Conservation (phyloP, 1,140 invertebrate genomes). For the Neoseiulus cucumeris region DNA sequence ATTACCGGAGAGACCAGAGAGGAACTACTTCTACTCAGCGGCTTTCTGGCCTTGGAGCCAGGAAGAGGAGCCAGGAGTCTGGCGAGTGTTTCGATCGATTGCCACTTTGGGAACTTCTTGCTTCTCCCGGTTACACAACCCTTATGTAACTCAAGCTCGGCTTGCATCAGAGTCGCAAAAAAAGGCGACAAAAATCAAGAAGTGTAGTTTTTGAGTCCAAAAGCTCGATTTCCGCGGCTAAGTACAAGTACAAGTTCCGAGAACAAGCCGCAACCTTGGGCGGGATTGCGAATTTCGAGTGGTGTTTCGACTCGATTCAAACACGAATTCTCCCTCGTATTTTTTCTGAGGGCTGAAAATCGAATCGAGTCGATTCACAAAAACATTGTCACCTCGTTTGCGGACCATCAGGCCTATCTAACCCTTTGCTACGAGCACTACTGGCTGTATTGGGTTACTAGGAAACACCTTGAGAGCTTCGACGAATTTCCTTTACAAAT, state of each 20-base stretch:
- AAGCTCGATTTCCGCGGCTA: neutral
- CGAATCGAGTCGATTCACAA: neutral
- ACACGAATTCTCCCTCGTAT: no score
- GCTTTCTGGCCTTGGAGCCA: no score
- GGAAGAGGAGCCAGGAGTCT: no score
- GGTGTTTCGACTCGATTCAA: no score
- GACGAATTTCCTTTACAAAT: constrained; percentile 11
- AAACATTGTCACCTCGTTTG: constrained; percentile 9
- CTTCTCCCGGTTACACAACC: constrained; percentile 9
- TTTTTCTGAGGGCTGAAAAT: no score
- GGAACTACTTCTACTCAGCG: no score
- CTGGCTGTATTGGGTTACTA: constrained; percentile 4
- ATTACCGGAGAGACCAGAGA: no score
- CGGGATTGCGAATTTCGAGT: neutral
- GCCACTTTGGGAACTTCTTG: neutral
- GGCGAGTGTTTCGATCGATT: no score
- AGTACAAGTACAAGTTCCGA: neutral
- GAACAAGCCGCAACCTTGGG: constrained; percentile 11
- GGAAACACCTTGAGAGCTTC: constrained; percentile 10
- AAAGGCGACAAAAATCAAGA: no score
- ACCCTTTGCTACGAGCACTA: neutral
- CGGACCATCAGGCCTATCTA: neutral
- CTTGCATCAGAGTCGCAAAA: neutral
- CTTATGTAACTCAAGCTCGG: constrained; percentile 5
- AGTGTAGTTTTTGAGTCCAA: neutral